A percentile compares a stretch with the other conserved stretches of the same genome.
phyloP scores from a whole-genome alignment of 2,888 invertebrate species.

The Ctena decussata region DNA sequence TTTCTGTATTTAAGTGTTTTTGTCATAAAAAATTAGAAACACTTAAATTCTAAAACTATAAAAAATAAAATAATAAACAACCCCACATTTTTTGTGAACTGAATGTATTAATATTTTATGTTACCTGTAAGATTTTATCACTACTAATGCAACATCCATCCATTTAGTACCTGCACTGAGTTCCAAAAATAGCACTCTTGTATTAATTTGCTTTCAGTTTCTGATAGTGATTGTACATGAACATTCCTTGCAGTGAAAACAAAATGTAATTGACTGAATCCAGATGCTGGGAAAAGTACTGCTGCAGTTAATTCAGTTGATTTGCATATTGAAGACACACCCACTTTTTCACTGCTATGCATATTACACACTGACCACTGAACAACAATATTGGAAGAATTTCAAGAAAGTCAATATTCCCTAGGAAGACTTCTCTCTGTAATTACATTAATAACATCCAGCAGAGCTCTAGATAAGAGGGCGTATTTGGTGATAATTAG shows the following conservation, averaged over 20 bases:
- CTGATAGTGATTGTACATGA: background rate
- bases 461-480: too few relatives aligned
- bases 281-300: constrained; percentile 1
- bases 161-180: background rate
- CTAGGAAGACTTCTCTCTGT: constrained; percentile 9
- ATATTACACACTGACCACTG: constrained; percentile 57
- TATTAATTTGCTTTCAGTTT: background rate
- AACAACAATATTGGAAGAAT: background rate
- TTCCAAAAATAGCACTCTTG: background rate
- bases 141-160: background rate
- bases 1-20: too few relatives aligned
- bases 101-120: background rate
- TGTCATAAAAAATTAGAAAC: too few relatives aligned
- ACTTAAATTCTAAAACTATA: too few relatives aligned
- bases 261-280: constrained; percentile 10
- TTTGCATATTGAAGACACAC: constrained; percentile 33
- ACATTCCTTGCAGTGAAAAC: background rate
- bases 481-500: too few relatives aligned
- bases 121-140: background rate
- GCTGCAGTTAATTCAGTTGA: background rate
- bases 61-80: background rate
- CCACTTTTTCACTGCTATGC: constrained; percentile 56
- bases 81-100: background rate
- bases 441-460: constrained; percentile 45
- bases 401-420: constrained; percentile 10